phyloP scores from a whole-genome alignment of 1,140 invertebrate genomes.

The Drosophila ananassae region DNA sequence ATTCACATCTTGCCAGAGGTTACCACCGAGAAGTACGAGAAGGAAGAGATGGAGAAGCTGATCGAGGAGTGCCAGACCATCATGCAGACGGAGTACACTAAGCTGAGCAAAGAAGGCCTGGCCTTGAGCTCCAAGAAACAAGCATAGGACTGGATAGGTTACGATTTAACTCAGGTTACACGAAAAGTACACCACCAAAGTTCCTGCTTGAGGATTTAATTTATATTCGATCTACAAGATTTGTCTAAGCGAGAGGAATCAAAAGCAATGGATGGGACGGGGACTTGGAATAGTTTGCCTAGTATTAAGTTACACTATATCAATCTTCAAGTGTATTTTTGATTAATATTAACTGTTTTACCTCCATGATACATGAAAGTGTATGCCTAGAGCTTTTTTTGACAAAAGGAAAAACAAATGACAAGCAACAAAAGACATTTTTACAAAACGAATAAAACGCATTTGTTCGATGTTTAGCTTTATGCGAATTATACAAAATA shows the following conservation, averaged over 20 bases:
- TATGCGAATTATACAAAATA: conserved; percentile 15
- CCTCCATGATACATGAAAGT: conserved; percentile 22
- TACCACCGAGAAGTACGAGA: conserved; percentile 87
- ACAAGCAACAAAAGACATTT: conserved; percentile 20
- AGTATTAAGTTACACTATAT: conserved; percentile 36
- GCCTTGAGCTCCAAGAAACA: conserved; percentile 52
- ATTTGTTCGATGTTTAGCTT: conserved; percentile 28
- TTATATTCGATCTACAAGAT: conserved; percentile 42
- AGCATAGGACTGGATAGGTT: conserved; percentile 35
- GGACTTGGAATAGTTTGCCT: conserved; percentile 28
- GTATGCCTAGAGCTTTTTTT: conserved; percentile 31
- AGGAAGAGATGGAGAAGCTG: conserved; percentile 87
- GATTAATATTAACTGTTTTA: conserved; percentile 51
- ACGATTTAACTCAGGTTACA: conserved; percentile 58
- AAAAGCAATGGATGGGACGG: conserved; percentile 31
- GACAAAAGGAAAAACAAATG: conserved; percentile 29
- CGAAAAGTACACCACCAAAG: conserved; percentile 20
- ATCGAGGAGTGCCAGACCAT: conserved; percentile 87
- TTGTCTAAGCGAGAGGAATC: conserved; percentile 25
- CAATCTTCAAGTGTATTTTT: conserved; percentile 34
- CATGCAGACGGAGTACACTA: conserved; percentile 88
- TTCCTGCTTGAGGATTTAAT: conserved; percentile 29
- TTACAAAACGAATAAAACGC: conserved; percentile 16
- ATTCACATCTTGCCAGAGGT: conserved; percentile 90
- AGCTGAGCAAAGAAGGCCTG: conserved; percentile 85